A percentile compares a stretch with the other conserved stretches of the same genome.
Conservation (phyloP, 2,113 vertebrate genomes). For the Pleuronectes platessa region DNA sequence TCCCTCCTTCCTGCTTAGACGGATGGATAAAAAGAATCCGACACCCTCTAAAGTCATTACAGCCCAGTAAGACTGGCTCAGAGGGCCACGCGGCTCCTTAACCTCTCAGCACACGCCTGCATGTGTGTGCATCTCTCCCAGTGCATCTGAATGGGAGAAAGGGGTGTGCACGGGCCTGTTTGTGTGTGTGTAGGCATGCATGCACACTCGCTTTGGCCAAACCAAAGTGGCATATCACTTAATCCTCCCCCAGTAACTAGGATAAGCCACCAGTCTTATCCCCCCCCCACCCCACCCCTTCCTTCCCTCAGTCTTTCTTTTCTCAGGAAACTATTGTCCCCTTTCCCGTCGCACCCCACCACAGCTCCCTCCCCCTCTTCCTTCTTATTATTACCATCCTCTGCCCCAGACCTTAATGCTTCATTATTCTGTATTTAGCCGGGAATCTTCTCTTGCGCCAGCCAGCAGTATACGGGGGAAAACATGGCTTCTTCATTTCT, state of each 20-base stretch:
- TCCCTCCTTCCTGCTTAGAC: slow-evolving; percentile 60
- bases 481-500: slow-evolving; percentile 56
- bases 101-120: slow-evolving; percentile 66
- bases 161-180: background rate
- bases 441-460: slow-evolving; percentile 43
- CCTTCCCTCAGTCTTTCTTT: slow-evolving; percentile 53
- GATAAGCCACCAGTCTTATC: slow-evolving; percentile 76
- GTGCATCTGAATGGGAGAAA: slow-evolving; percentile 38
- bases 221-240: slow-evolving; percentile 61
- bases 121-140: slow-evolving; percentile 25
- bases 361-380: slow-evolving; percentile 11
- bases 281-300: background rate
- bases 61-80: slow-evolving; percentile 69
- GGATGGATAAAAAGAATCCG: slow-evolving; percentile 71
- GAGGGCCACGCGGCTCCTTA: slow-evolving; percentile 67
- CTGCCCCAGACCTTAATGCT: slow-evolving; percentile 63
- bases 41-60: slow-evolving; percentile 76
- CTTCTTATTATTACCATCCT: slow-evolving; percentile 62
- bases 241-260: slow-evolving; percentile 76
- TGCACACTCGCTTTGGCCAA: slow-evolving; percentile 36
- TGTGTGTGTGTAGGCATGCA: slow-evolving; percentile 1
- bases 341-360: slow-evolving; percentile 36
- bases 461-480: slow-evolving; percentile 30
- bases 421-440: slow-evolving; percentile 72
- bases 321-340: slow-evolving; percentile 69